Evolutionary conservation across 2,888 invertebrate species (phyloP), one percentile per base, ranked within the genome.

Genomic region (Catocala fraxini): DNA sequence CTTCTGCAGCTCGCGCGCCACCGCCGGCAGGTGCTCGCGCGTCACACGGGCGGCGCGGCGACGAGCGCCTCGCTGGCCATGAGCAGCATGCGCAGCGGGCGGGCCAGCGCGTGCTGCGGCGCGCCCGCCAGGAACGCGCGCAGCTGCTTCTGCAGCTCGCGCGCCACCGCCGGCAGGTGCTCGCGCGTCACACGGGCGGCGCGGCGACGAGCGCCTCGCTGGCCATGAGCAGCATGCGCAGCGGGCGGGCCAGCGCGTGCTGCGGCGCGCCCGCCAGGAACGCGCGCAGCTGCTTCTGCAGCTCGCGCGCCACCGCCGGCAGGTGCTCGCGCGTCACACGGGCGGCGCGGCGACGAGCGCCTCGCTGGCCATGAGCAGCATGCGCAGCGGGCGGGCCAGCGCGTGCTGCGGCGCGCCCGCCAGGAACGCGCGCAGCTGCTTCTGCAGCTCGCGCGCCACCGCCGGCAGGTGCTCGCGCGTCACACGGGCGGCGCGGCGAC

Each of bases 391-490:
- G 4, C 96, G 92, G 41, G 95, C 89, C 52, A 96, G 95, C 78
- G 95, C 95, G 85, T 96, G 96, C 56, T 93, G 94, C 0, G 97
- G 97, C 86, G 96, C 95, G 9, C 95, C 89, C 25, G 94, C 83
- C 49, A 97, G 95, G 89, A 97, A 98, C 12, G 95, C 77, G 73
- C 95, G 92, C 70, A 98, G 95, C 87, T 98, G 97, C 83, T 96
- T 96, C 84, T 96, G 96, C 10, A 98, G 94, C 76, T 97, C 97
- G 66, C 95, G 95, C 59, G 98, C 91, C 35, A 99, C 97, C 35
- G 95, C 95, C 0, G 97, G 97, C 80, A 98, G 95, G 89, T 98
- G 98, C 82, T 98, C 98, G 68, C 96, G 95, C 0, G 97, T 98
- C 52, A 97, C 96, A 82, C 90, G 9, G 35, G 35, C 7, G 7